A percentile compares a stretch with the other conserved stretches of the same genome.
phyloP scores from a whole-genome alignment of 2,113 vertebrate species.

The Columba livia region DNA sequence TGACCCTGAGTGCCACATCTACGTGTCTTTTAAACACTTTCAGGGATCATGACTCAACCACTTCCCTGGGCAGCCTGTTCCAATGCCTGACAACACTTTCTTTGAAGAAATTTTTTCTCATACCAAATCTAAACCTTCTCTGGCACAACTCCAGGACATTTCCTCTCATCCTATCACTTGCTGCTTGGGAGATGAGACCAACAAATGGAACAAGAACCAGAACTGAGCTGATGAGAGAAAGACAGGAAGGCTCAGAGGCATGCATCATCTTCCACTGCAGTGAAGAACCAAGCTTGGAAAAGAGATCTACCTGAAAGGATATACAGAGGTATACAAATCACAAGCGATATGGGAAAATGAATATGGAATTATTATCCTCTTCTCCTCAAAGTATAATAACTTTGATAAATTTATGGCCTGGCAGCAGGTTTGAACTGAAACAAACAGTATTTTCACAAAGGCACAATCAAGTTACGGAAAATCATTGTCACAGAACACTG shows the following conservation, averaged over 20 bases:
- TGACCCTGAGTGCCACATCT: too few relatives aligned
- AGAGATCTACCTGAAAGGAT: background rate
- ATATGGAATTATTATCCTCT: background rate
- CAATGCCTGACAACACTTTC: too few relatives aligned
- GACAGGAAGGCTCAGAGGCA: background rate
- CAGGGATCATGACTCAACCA: too few relatives aligned
- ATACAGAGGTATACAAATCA: background rate
- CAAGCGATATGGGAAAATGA: background rate
- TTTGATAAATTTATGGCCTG: background rate
- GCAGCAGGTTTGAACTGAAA: background rate
- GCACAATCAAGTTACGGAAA: background rate
- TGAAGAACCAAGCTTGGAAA: background rate
- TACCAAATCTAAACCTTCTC: too few relatives aligned
- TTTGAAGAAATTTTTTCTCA: too few relatives aligned
- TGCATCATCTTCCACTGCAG: background rate
- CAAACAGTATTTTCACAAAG: background rate
- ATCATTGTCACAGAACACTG: background rate
- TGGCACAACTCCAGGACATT: too few relatives aligned
- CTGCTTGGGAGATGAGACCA: too few relatives aligned
- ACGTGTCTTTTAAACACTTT: too few relatives aligned
- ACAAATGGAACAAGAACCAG: background rate
- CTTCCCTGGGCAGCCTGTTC: too few relatives aligned
- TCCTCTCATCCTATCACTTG: too few relatives aligned
- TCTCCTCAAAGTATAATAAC: background rate
- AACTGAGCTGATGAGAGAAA: background rate